These are phyloP conservation scores for Agrotis puta DNA, from an alignment of 2,888 invertebrate species.

Conservation along the genomic window DNA sequence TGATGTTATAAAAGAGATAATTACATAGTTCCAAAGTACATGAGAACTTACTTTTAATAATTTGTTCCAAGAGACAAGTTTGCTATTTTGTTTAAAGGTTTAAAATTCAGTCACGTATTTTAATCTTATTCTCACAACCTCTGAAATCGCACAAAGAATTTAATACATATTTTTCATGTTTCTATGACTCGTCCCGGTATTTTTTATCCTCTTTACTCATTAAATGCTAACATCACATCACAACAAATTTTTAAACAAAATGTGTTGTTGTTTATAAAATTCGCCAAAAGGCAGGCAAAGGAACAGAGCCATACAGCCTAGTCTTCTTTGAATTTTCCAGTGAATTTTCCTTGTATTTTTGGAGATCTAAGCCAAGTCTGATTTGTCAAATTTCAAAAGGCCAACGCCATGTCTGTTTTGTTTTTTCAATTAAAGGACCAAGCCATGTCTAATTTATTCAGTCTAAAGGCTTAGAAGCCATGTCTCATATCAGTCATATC, in stretches of 20 bases:
- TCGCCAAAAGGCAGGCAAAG: no score
- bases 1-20: not conserved
- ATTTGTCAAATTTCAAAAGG: no score
- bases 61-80: no score
- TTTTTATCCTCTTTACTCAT: not conserved
- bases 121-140: not conserved
- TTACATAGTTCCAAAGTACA: slow-evolving; percentile 25
- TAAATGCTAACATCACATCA: slow-evolving; percentile 13
- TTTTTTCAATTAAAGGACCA: no score
- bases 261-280: not conserved
- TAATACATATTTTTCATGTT: slow-evolving; percentile 14
- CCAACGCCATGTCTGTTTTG: no score
- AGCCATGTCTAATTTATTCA: no score
- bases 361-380: no score
- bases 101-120: not conserved
- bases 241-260: slow-evolving; percentile 16
- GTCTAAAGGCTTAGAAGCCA: no score
- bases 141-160: not conserved
- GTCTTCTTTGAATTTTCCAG: no score
- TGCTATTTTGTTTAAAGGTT: not conserved
- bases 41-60: slow-evolving; percentile 23
- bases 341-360: no score
- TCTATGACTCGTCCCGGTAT: not conserved
- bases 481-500: no score
- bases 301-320: no score